A percentile compares a stretch with the other conserved stretches of the same genome.
Conservation (phyloP, 2,113 vertebrate species). For the Pterocles orientalis region DNA sequence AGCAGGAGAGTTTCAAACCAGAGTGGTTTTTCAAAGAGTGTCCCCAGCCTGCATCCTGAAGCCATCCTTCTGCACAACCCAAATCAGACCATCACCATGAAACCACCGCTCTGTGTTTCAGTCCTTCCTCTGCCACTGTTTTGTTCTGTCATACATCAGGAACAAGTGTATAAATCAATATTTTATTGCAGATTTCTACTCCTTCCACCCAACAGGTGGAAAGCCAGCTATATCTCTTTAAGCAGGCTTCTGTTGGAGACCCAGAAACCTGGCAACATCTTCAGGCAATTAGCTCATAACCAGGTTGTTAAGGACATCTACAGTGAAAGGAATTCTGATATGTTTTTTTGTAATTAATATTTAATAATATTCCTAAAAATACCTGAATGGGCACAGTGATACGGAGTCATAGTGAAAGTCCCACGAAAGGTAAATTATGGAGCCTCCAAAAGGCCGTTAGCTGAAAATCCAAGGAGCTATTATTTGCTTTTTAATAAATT, state of each 20-base stretch:
- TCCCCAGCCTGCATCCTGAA: neutral
- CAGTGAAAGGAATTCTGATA: neutral
- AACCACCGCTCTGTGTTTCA: neutral
- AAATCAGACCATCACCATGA: neutral
- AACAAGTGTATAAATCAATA: neutral
- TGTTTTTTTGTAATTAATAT: neutral
- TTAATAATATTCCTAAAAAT: neutral
- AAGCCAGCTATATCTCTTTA: neutral
- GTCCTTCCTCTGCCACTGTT: neutral
- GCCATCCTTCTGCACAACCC: neutral
- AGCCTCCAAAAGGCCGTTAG: neutral
- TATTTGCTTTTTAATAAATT: neutral
- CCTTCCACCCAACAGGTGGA: neutral
- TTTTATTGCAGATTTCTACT: neutral
- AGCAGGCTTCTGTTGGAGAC: neutral
- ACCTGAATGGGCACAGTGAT: neutral
- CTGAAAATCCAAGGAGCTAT: neutral
- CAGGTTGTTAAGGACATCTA: neutral
- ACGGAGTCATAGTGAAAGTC: neutral
- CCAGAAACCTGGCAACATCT: neutral
- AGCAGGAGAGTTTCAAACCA: neutral
- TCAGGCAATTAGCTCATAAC: neutral
- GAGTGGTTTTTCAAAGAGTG: neutral
- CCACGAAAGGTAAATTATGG: neutral
- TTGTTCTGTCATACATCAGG: neutral